These are phyloP conservation scores for Globia sparganii DNA, from an alignment of 2,888 invertebrate genomes.

Conservation along the genomic window DNA sequence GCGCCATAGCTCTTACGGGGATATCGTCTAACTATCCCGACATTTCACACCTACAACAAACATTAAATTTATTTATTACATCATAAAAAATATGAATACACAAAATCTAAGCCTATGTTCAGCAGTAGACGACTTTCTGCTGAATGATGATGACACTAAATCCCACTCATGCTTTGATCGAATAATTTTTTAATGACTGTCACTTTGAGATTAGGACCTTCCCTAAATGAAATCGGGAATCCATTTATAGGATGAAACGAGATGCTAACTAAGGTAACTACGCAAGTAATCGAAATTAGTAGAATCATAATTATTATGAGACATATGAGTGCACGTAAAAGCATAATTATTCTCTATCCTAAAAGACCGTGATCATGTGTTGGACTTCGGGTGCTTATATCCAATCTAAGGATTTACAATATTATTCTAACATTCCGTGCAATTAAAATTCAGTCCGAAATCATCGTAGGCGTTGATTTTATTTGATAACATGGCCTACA, in stretches of 20 bases:
- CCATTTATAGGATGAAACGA: conserved; percentile 20
- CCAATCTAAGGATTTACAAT: neutral
- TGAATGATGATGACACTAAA: conserved; percentile 5
- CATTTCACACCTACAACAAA: conserved; percentile 83
- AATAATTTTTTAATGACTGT: conserved; percentile 6
- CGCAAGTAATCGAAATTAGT: conserved; percentile 11
- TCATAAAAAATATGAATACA: neutral
- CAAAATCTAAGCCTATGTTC: neutral
- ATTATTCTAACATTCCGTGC: neutral
- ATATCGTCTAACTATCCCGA: conserved; percentile 78
- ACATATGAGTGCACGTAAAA: neutral
- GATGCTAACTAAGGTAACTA: too few relatives aligned
- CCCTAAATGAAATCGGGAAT: conserved; percentile 11
- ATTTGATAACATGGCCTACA: neutral
- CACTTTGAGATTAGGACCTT: conserved; percentile 9
- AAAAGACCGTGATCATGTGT: neutral
- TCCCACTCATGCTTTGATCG: conserved; percentile 3
- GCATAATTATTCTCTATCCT: neutral
- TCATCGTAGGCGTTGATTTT: conserved; percentile 3
- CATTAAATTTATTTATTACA: conserved; percentile 5
- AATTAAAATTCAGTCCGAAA: neutral
- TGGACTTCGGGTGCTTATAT: neutral
- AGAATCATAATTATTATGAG: too few relatives aligned
- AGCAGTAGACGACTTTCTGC: neutral
- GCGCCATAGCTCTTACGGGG: conserved; percentile 80